Evolutionary conservation across 1,140 invertebrate species (phyloP).

Genomic region (Antheraea pernyi): DNA sequence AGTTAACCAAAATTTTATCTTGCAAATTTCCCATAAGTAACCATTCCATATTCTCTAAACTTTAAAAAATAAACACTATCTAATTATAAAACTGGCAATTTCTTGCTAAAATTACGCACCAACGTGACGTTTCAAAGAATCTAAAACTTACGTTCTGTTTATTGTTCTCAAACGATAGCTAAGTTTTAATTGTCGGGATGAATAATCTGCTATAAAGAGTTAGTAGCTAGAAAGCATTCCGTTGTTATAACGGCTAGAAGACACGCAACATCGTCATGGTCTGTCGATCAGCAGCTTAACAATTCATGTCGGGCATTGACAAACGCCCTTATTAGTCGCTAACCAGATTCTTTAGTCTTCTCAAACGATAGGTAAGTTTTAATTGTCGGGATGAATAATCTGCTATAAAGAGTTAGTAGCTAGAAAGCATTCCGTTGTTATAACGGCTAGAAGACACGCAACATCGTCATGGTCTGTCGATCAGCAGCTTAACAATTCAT

Average conservation of each 20-base stretch:
- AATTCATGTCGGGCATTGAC: slow-evolving; percentile 24
- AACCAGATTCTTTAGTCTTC: background rate
- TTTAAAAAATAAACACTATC: no score
- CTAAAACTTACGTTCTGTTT: no score
- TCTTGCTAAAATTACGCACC: no score
- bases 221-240: slow-evolving; percentile 19
- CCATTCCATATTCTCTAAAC: no score
- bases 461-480: slow-evolving; percentile 37
- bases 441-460: slow-evolving; percentile 36
- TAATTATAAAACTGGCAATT: no score
- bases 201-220: background rate
- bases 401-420: background rate
- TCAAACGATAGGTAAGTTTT: no score
- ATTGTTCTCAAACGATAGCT: no score
- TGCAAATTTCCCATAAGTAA: no score
- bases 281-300: slow-evolving; percentile 23
- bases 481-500: slow-evolving; percentile 22
- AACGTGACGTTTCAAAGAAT: no score
- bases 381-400: no score
- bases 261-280: slow-evolving; percentile 44
- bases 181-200: no score
- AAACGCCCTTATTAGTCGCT: slow-evolving; percentile 9
- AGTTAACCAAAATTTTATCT: no score
- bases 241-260: slow-evolving; percentile 29
- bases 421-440: slow-evolving; percentile 27